These are phyloP conservation scores for Sternotherus odoratus DNA, from an alignment of 2,797 vertebrate genomes.

Conservation along the genomic window DNA sequence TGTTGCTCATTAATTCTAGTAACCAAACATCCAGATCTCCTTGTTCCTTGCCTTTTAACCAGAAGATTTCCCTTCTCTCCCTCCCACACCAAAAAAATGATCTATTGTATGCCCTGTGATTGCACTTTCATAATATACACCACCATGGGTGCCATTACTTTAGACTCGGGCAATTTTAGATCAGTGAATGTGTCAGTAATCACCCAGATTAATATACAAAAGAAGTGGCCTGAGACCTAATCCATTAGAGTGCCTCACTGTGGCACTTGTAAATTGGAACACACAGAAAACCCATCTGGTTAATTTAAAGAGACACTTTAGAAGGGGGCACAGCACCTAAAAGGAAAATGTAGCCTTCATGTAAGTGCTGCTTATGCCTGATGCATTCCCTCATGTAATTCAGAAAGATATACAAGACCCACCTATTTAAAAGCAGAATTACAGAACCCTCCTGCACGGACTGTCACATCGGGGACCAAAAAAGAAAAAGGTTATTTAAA, in stretches of 20 bases:
- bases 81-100: not conserved
- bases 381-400: not conserved
- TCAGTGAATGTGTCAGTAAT: slow-evolving; percentile 2
- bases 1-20: not conserved
- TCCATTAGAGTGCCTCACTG: not conserved
- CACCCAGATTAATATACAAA: not conserved
- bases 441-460: not conserved
- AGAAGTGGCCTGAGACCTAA: not conserved
- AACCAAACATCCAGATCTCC: not conserved
- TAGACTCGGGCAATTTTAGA: not conserved
- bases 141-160: fast-evolving
- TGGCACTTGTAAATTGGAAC: fast-evolving
- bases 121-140: not conserved
- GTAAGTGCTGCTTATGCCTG: slow-evolving; percentile 8
- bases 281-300: not conserved
- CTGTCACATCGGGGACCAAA: not conserved
- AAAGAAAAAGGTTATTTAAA: not conserved
- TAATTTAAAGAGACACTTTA: not conserved
- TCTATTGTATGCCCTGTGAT: not conserved
- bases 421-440: not conserved
- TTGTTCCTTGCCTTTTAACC: not conserved
- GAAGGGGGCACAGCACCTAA: not conserved
- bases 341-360: slow-evolving; percentile 11
- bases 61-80: not conserved
- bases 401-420: not conserved